A percentile compares a stretch with the other conserved stretches of the same genome.
Evolutionary conservation across 2,113 vertebrate genomes (phyloP).

Genomic region (Pampusana beccarii): DNA sequence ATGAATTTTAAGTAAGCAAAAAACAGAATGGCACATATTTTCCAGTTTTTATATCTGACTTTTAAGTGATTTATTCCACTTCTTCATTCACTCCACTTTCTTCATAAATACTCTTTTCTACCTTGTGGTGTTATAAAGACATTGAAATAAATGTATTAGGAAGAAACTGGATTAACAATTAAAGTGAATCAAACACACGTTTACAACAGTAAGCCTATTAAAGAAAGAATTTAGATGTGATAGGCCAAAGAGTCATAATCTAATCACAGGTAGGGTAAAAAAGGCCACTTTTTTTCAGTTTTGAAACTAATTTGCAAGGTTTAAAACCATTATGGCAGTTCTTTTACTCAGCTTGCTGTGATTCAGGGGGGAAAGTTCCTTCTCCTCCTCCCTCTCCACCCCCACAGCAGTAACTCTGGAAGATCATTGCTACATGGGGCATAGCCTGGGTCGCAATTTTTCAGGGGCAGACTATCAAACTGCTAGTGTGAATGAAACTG

Average conservation of each 20-base stretch:
- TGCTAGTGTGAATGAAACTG: background rate
- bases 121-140: background rate
- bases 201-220: background rate
- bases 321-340: background rate
- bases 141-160: background rate
- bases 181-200: background rate
- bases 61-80: background rate
- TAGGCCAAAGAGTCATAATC: background rate
- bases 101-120: background rate
- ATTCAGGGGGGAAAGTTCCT: background rate
- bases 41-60: background rate
- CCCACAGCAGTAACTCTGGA: background rate
- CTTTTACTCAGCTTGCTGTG: background rate
- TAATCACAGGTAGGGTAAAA: background rate
- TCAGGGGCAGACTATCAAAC: background rate
- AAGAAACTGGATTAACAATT: background rate
- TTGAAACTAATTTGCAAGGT: background rate
- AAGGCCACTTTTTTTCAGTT: background rate
- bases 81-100: no score
- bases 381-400: fast-evolving
- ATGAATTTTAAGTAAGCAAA: background rate
- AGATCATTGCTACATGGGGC: background rate
- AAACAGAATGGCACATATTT: background rate
- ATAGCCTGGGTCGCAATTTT: background rate
- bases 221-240: background rate